A percentile compares a stretch with the other conserved stretches of the same genome.
phyloP scores from a whole-genome alignment of 2,113 vertebrate species.

The Isichthys henryi region DNA sequence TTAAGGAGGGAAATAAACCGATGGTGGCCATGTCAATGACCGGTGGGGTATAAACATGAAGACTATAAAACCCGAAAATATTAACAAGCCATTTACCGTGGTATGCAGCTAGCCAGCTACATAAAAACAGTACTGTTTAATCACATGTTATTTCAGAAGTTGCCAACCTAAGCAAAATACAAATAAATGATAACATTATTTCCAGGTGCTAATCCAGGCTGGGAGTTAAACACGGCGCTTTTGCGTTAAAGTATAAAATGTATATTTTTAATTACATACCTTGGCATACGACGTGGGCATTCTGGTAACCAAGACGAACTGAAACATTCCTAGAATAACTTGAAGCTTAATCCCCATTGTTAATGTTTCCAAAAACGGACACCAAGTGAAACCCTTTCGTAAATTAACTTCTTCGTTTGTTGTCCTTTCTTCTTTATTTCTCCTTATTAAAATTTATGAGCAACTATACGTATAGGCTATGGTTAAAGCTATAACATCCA shows the following conservation, averaged over 20 bases:
- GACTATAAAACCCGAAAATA: conserved; percentile 23
- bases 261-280: conserved; percentile 43
- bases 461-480: not conserved
- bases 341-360: conserved; percentile 70
- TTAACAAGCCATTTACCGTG: conserved; percentile 12
- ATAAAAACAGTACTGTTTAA: not conserved
- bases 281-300: conserved; percentile 62
- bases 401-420: conserved; percentile 26
- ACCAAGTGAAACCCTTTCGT: conserved; percentile 33
- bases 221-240: not conserved
- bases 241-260: not conserved
- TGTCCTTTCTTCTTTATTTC: not conserved
- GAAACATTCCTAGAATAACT: conserved; percentile 75
- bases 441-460: conserved; percentile 20
- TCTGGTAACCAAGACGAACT: conserved; percentile 65
- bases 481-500: not conserved
- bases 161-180: conserved; percentile 5
- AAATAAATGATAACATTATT: not conserved
- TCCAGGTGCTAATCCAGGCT: not conserved
- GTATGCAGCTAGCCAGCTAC: not conserved
- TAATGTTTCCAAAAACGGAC: conserved; percentile 46
- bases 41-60: conserved; percentile 37
- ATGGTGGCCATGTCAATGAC: conserved; percentile 54
- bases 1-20: conserved; percentile 17
- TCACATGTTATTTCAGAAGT: conserved; percentile 17